These are phyloP conservation scores for Temnopleurus reevesii DNA, from an alignment of 53 echinoderm and acorn worm genomes.

Conservation along the genomic window DNA sequence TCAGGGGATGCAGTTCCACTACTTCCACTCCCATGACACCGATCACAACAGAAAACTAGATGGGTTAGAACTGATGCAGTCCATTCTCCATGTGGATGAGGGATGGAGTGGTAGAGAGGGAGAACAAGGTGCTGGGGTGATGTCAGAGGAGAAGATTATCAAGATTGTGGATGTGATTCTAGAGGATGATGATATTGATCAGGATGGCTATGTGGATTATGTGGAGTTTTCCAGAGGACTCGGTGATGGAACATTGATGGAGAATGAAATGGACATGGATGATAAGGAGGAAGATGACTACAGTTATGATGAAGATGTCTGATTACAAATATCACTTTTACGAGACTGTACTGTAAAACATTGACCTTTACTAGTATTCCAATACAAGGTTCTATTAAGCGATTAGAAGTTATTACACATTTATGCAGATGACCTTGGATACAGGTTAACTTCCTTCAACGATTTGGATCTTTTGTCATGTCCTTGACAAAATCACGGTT, in stretches of 20 bases:
- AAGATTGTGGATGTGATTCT: constrained; percentile 65
- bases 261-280: neutral
- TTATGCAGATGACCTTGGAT: too few species aligned
- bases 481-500: too few species aligned
- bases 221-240: constrained; percentile 66
- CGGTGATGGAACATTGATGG: neutral
- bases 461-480: too few species aligned
- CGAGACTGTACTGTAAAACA: too few species aligned
- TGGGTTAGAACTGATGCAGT: constrained; percentile 78
- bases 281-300: constrained; percentile 10
- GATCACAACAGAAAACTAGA: constrained; percentile 75
- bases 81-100: constrained; percentile 65
- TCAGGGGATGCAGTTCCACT: constrained; percentile 71
- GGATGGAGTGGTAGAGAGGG: neutral
- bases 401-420: too few species aligned
- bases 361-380: too few species aligned
- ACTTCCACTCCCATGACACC: constrained; percentile 75
- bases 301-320: neutral
- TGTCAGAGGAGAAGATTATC: constrained; percentile 59
- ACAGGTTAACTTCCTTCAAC: too few species aligned
- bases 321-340: too few species aligned
- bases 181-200: constrained; percentile 64
- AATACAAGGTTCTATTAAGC: too few species aligned
- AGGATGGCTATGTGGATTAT: constrained; percentile 78
- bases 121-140: neutral